Evolutionary conservation across 2,113 vertebrate species (phyloP).

Genomic region (Ardeotis arabs): DNA sequence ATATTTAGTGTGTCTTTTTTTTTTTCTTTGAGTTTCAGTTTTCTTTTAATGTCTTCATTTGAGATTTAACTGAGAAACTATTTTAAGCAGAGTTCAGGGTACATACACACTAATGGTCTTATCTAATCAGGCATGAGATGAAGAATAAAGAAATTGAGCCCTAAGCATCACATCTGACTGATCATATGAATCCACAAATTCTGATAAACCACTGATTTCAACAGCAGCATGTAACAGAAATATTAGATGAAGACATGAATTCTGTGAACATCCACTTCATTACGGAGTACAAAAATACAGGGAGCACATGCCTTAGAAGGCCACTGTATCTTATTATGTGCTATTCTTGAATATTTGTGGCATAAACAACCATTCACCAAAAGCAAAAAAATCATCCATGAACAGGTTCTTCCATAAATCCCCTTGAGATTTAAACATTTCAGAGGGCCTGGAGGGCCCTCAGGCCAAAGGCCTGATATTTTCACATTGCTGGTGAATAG

Average conservation of each 20-base stretch:
- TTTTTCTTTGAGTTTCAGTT: neutral
- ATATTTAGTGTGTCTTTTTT: neutral
- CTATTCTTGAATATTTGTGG: neutral
- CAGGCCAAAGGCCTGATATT: neutral
- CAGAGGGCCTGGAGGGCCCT: neutral
- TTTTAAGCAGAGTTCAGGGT: neutral
- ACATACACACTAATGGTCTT: neutral
- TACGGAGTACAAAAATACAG: neutral
- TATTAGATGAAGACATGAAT: neutral
- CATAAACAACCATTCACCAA: neutral
- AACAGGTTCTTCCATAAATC: neutral
- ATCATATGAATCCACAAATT: neutral
- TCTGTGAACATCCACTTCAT: neutral
- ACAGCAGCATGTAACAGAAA: neutral
- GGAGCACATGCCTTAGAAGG: neutral
- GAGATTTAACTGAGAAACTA: neutral
- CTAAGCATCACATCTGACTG: neutral
- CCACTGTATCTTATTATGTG: neutral
- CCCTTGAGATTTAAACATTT: neutral
- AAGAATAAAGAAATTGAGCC: slow-evolving; percentile 7
- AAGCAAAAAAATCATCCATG: neutral
- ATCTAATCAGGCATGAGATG: neutral
- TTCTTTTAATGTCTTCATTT: neutral
- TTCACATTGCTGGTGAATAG: neutral
- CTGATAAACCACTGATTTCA: neutral